Evolutionary conservation across 2,113 vertebrate genomes (phyloP), one percentile per base, ranked within the genome.

Genomic region (Numida meleagris): DNA sequence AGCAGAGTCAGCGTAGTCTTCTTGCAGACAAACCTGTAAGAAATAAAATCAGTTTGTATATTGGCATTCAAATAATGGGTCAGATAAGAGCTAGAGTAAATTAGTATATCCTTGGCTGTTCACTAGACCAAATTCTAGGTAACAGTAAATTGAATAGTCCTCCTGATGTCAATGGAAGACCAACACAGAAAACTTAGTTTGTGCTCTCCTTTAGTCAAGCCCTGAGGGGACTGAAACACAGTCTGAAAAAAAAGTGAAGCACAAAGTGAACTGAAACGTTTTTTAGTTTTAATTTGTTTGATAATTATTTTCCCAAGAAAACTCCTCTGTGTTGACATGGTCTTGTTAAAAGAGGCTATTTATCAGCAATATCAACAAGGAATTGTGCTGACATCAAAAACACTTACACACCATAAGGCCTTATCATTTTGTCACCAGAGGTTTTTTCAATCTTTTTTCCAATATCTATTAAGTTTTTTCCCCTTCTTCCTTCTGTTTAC

Each of bases 71-170:
- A 89, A 76, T 93, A 82, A 85, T 51, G 15, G 24, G 21, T 65
- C 65, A 68, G 42, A 45, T 59, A 88, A 80, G 36, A 88, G 38
- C 33, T 48, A 40, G 12, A 63, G 31, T 57, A 85, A 89, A 82
- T 42, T n/a, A 27, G 33, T 77, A 33, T 17, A 67, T 58, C 33
- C 67, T 42, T 82, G 70, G 40, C 61, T 76, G 33, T 2, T 2
- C 62, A 75, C 40, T 53, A 82, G 75, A 82, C 58, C 84, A 85
- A 93, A 95, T 79, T 79, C 20, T 58, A 29, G 34, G 72, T 93
- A 78, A 80, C 66, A 86, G 67, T 19, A 55, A 84, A 88, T n/a
- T 73, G 43, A 89, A 79, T 33, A 70, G 36, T 45, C 48, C 75
- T 74, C 33, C 51, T 45, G 53, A 55, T 33, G 40, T 51, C 84